Conservation (phyloP, 2,888 invertebrate genomes). For the Ditylenchus weischeri region DNA sequence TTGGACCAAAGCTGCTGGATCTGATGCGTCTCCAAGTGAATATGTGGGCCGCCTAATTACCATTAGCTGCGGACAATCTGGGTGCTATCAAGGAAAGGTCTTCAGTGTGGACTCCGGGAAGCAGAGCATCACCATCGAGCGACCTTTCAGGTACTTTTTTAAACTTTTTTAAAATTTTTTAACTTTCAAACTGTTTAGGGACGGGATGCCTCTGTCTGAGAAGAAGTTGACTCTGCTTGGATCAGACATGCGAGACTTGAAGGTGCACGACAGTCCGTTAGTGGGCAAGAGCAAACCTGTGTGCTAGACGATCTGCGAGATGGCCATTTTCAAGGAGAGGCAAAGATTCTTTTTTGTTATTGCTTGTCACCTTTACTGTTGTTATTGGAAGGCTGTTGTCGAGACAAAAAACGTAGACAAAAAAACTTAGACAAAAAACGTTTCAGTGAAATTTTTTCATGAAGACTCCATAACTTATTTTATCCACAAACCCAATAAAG, state of each 20-base stretch:
- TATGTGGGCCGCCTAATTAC: slow-evolving; percentile 41
- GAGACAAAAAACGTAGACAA: too few relatives aligned
- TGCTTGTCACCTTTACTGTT: too few relatives aligned
- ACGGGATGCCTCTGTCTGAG: slow-evolving; percentile 4
- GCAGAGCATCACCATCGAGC: slow-evolving; percentile 18
- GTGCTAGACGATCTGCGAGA: too few relatives aligned
- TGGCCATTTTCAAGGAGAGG: too few relatives aligned
- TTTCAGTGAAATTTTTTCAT: too few relatives aligned
- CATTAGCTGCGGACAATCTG: slow-evolving; percentile 37
- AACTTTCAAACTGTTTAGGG: slow-evolving; percentile 3
- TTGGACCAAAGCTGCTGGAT: slow-evolving; percentile 31
- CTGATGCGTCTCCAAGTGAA: slow-evolving; percentile 25
- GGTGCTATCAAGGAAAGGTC: slow-evolving; percentile 35
- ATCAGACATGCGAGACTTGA: slow-evolving; percentile 9
- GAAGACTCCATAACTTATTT: too few relatives aligned
- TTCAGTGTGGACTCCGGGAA: slow-evolving; percentile 18
- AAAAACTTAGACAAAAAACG: too few relatives aligned
- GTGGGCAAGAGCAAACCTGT: too few relatives aligned
- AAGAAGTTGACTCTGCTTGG: not conserved
- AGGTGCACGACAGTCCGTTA: not conserved
- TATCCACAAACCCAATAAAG: too few relatives aligned
- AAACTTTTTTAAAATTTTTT: not conserved
- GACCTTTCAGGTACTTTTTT: slow-evolving; percentile 20
- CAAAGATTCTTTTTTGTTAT: too few relatives aligned
- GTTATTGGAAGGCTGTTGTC: too few relatives aligned